Base-by-base conservation (phyloP, 2,797 vertebrate species). In the Scyliorhinus canicula region DNA sequence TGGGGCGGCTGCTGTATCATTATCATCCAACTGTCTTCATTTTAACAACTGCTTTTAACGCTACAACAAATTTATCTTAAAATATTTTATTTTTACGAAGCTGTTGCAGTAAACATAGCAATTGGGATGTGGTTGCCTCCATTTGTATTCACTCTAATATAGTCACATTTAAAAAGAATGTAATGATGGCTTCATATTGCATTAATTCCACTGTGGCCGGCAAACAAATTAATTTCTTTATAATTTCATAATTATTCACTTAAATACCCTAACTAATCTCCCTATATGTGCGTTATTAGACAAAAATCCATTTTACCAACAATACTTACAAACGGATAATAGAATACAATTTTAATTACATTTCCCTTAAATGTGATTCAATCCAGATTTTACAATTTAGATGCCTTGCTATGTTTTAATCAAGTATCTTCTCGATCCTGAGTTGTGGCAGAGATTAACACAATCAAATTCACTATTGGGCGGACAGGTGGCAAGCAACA, bases 221-320 rank as follows among this genome's bases (percentile, higher is more conserved):
- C 65, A 74, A 93, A 71, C 67, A 74, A 94, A 74, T 69, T 94
- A 35, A 55, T 74, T 94, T 93, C 8, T 71, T 94, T 74, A 94
- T 52, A 71, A 52, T 14, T 50, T 12, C 67, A 52, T 65, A 74
- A 94, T 94, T 94, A 71, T 11, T 94, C 93, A 74, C 28, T 94
- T 74, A 71, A 94, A 35, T 35, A 35, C 19, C 57, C n/a, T 40
- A 71, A 50, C 93, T 71, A 71, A 52, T 93, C 65, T 93, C 65
- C 47, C 24, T 71, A n/a, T 35, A 52, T 71, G 47, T 14, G 44
- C 47, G 71, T 74, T 94, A 74, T 52, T 74, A 19, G 67, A 74
- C 44, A 69, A 31, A 67, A 50, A 71, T 71, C 67, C 74, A 71
- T 35, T 50, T 50, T 52, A n/a, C 67, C 47, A 94, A 52, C 31